phyloP scores from a whole-genome alignment of 1,140 invertebrate genomes.

The Leguminivora glycinivorella region DNA sequence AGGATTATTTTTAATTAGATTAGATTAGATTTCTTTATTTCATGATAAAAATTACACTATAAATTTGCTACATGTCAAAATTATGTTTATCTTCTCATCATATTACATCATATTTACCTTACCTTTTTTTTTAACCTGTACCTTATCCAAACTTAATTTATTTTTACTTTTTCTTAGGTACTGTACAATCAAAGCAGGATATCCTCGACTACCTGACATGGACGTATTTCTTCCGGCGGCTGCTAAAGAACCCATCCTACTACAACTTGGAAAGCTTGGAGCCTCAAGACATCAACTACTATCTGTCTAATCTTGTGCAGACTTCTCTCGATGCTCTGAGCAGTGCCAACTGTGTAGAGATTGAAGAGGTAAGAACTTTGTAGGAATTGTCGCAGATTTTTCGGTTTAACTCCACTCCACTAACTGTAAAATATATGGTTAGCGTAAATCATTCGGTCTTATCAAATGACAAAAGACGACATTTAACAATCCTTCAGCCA shows the following conservation, averaged over 20 bases:
- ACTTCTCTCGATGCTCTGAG: constrained; percentile 85
- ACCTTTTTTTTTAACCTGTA: constrained; percentile 5
- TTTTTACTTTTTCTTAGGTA: constrained; percentile 78
- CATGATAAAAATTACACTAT: too few relatives aligned
- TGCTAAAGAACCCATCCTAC: constrained; percentile 96
- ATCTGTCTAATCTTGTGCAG: constrained; percentile 88
- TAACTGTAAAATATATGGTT: too few relatives aligned
- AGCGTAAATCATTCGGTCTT: too few relatives aligned
- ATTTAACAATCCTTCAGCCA: too few relatives aligned
- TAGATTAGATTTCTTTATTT: too few relatives aligned
- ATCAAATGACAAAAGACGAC: too few relatives aligned
- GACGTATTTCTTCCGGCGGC: constrained; percentile 98
- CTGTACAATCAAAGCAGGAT: constrained; percentile 94
- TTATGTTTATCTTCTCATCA: too few relatives aligned
- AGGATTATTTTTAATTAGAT: too few relatives aligned
- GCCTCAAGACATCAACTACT: constrained; percentile 86
- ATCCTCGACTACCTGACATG: constrained; percentile 98
- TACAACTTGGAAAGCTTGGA: constrained; percentile 92
- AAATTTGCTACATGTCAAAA: too few relatives aligned
- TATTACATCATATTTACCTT: too few relatives aligned
- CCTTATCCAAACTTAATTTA: background rate
- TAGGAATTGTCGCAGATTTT: background rate
- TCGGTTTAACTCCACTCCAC: too few relatives aligned
- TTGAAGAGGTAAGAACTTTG: constrained; percentile 73
- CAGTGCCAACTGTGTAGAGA: constrained; percentile 87